Evolutionary conservation across 2,888 invertebrate genomes (phyloP).

Genomic region (Mimas tiliae): DNA sequence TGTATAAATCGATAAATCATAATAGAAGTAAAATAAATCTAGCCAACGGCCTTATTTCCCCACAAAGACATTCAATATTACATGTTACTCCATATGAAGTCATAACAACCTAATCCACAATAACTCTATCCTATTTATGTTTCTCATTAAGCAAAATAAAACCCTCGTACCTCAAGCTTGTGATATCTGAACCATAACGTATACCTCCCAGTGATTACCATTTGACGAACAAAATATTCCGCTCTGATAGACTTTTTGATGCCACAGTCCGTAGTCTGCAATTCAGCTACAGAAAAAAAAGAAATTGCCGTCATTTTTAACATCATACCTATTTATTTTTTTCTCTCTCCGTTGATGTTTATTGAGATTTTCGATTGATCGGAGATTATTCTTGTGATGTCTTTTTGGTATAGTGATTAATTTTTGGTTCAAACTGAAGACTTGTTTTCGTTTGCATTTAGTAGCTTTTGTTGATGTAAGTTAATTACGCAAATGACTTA

Average conservation of each 20-base stretch:
- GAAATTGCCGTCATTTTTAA: slow-evolving; percentile 63
- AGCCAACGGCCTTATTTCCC: too few relatives aligned
- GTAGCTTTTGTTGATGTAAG: neutral
- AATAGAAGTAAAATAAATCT: neutral
- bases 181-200: slow-evolving; percentile 82
- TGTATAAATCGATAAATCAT: too few relatives aligned
- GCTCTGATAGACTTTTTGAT: slow-evolving; percentile 78
- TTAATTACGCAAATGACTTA: neutral
- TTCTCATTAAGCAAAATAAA: slow-evolving; percentile 65
- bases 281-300: slow-evolving; percentile 61
- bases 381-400: slow-evolving; percentile 30
- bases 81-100: neutral
- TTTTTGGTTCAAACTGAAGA: slow-evolving; percentile 2
- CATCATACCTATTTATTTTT: slow-evolving; percentile 50
- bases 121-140: slow-evolving; percentile 32
- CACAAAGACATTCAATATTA: too few relatives aligned
- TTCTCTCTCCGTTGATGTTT: slow-evolving; percentile 38
- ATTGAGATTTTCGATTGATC: slow-evolving; percentile 53
- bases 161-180: slow-evolving; percentile 61
- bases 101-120: slow-evolving; percentile 9
- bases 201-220: slow-evolving; percentile 80
- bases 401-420: slow-evolving; percentile 29
- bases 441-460: neutral
- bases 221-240: slow-evolving; percentile 79
- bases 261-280: slow-evolving; percentile 57